Evolutionary conservation across 1,140 invertebrate species (phyloP).

Genomic region (Wiebesia pumilae): DNA sequence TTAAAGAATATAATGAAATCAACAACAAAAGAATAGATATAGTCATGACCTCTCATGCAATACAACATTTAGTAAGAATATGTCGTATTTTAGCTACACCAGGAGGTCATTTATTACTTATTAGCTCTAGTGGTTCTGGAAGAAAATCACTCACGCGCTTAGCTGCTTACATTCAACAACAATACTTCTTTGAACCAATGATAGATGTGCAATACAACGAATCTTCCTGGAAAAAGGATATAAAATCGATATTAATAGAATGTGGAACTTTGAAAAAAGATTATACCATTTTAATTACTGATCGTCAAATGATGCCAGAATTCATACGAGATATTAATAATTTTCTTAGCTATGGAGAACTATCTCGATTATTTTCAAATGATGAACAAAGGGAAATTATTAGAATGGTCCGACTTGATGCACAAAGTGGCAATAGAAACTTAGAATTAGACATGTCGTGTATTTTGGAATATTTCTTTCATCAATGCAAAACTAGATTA

Average conservation of each 20-base stretch:
- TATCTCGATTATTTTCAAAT: constrained; percentile 78
- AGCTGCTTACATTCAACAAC: constrained; percentile 78
- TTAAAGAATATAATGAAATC: constrained; percentile 80
- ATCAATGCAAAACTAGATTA: constrained; percentile 79
- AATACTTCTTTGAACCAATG: constrained; percentile 78
- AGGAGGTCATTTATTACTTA: constrained; percentile 75
- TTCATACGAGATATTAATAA: constrained; percentile 79
- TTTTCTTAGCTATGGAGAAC: constrained; percentile 80
- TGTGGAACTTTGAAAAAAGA: constrained; percentile 72
- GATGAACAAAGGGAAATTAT: constrained; percentile 80
- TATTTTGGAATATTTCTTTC: constrained; percentile 79
- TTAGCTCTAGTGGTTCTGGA: constrained; percentile 80
- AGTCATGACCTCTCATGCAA: constrained; percentile 78
- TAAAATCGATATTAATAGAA: constrained; percentile 78
- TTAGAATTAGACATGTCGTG: constrained; percentile 77
- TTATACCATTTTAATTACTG: constrained; percentile 79
- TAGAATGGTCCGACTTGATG: constrained; percentile 71
- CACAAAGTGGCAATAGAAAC: constrained; percentile 73
- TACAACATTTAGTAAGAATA: constrained; percentile 80
- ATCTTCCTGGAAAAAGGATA: constrained; percentile 78
- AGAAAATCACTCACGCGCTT: constrained; percentile 78
- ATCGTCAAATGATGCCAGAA: constrained; percentile 78
- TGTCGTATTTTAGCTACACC: constrained; percentile 78
- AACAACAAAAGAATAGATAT: constrained; percentile 79
- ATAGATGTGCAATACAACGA: constrained; percentile 76